These are phyloP conservation scores for Euphydryas editha DNA, from an alignment of 2,888 invertebrate species.

Conservation along the genomic window DNA sequence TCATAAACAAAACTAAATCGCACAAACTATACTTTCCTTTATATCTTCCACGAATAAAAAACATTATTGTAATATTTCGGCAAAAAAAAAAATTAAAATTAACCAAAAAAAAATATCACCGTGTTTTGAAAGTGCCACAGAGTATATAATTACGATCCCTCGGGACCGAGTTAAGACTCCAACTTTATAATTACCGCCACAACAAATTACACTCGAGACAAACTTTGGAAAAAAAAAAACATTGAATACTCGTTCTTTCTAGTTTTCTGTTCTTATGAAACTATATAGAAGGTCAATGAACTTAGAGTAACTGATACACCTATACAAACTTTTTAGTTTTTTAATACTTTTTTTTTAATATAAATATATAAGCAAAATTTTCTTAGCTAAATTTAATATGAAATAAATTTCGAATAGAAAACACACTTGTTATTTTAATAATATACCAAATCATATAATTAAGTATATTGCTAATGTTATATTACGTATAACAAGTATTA, in stretches of 20 bases:
- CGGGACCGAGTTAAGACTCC: slow-evolving; percentile 33
- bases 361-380: no score
- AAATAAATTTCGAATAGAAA: no score
- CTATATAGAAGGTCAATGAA: background rate
- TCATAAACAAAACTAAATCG: background rate
- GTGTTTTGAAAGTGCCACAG: slow-evolving; percentile 28
- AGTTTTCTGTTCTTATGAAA: background rate
- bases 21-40: background rate
- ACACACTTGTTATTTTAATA: no score
- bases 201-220: slow-evolving; percentile 30
- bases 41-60: background rate
- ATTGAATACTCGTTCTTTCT: background rate
- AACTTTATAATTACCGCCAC: slow-evolving; percentile 35
- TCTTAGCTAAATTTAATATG: no score
- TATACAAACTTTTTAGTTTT: no score
- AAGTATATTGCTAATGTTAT: no score
- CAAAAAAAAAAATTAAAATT: slow-evolving; percentile 10
- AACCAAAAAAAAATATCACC: slow-evolving; percentile 23
- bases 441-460: no score
- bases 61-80: background rate
- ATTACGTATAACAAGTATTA: no score
- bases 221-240: slow-evolving; percentile 13
- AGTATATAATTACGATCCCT: slow-evolving; percentile 37
- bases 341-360: no score
- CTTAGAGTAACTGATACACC: background rate